Evolutionary conservation across 2,888 invertebrate genomes (phyloP).

Genomic region (Agrotis ipsilon): DNA sequence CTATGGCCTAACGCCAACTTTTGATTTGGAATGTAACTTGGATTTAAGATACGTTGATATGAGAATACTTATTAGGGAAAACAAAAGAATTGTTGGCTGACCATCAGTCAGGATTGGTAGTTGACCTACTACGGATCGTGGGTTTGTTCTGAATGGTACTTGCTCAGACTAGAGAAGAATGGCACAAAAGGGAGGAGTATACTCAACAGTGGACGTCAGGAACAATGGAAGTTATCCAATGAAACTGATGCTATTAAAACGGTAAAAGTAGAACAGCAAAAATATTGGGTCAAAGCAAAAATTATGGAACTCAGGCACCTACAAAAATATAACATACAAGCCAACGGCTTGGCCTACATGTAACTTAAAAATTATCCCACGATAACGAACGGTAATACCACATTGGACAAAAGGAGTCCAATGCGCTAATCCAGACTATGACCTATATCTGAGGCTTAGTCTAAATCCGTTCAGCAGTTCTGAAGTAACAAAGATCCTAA

Average conservation of each 20-base stretch:
- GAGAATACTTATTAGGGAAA: neutral
- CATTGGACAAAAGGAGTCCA: too few relatives aligned
- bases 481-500: too few relatives aligned
- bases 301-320: neutral
- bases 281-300: constrained; percentile 11
- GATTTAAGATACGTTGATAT: constrained; percentile 17
- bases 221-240: neutral
- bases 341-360: too few relatives aligned
- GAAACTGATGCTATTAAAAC: neutral
- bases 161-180: neutral
- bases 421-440: too few relatives aligned
- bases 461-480: too few relatives aligned
- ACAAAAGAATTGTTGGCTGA: neutral
- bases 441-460: too few relatives aligned
- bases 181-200: neutral
- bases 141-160: neutral
- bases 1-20: constrained; percentile 45
- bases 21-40: constrained; percentile 15
- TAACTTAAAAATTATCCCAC: too few relatives aligned
- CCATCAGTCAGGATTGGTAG: too few relatives aligned
- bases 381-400: too few relatives aligned
- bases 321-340: neutral
- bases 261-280: neutral
- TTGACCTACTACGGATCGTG: neutral
- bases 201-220: neutral